Evolutionary conservation across 2,113 vertebrate species (phyloP).

Genomic region (Benitochromis conjunctus): DNA sequence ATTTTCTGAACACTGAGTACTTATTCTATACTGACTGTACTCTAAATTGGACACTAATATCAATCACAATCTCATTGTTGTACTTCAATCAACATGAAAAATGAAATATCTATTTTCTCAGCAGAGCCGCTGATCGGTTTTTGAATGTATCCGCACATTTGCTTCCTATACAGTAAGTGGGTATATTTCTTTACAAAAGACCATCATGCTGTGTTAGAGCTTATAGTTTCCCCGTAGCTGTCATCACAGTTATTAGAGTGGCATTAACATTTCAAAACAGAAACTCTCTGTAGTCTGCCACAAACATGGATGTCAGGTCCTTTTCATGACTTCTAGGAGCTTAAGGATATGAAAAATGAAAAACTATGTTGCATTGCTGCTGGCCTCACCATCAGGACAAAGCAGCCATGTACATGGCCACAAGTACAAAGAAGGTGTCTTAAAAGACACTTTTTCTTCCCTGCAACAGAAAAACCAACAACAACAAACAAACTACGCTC

Average conservation of each 20-base stretch:
- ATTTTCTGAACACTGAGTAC: not conserved
- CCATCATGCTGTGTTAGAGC: constrained; percentile 59
- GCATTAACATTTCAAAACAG: constrained; percentile 73
- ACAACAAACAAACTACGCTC: not conserved
- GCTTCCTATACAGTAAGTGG: constrained; percentile 37
- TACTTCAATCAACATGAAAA: not conserved
- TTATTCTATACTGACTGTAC: not conserved
- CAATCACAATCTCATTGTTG: not conserved
- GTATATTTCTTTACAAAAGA: constrained; percentile 60
- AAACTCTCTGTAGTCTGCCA: constrained; percentile 32
- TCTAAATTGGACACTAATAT: not conserved
- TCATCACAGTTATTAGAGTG: constrained; percentile 65
- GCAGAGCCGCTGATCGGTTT: constrained; percentile 6
- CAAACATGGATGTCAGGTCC: not conserved
- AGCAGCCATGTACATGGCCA: not conserved
- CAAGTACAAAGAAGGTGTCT: not conserved
- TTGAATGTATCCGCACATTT: constrained; percentile 24
- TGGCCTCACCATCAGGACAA: not conserved
- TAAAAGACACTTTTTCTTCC: not conserved
- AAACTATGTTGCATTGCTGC: constrained; percentile 4
- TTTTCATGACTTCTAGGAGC: constrained; percentile 26
- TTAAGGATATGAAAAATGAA: constrained; percentile 30
- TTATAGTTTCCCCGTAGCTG: constrained; percentile 51
- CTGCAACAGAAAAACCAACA: not conserved
- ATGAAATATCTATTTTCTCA: not conserved